These are phyloP conservation scores for Diarsia rubi DNA, from an alignment of 2,888 invertebrate genomes.

Conservation along the genomic window DNA sequence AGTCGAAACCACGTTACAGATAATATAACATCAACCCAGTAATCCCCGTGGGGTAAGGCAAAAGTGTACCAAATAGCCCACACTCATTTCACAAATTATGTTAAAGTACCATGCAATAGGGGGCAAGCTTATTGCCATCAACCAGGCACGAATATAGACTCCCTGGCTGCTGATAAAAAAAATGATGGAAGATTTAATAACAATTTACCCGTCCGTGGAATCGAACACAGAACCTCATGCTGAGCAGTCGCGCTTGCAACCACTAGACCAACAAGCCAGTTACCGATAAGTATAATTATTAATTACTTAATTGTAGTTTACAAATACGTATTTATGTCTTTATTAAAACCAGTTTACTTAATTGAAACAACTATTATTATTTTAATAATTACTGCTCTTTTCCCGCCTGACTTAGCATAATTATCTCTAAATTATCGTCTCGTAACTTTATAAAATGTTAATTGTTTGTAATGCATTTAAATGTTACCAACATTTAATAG, in stretches of 20 bases:
- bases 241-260: neutral
- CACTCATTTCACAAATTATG: too few relatives aligned
- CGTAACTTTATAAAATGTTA: constrained; percentile 19
- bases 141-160: too few relatives aligned
- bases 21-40: neutral
- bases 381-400: constrained; percentile 36
- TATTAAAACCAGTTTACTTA: constrained; percentile 14
- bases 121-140: too few relatives aligned
- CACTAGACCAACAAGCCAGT: neutral
- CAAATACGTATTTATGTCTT: constrained; percentile 16
- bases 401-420: constrained; percentile 27
- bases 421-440: constrained; percentile 37
- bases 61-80: too few relatives aligned
- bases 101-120: too few relatives aligned
- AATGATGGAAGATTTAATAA: neutral
- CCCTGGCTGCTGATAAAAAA: neutral
- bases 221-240: neutral
- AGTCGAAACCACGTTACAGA: neutral
- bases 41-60: neutral
- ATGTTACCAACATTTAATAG: constrained; percentile 24
- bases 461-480: constrained; percentile 18
- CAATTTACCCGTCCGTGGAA: neutral
- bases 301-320: constrained; percentile 4
- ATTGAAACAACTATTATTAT: constrained; percentile 13
- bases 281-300: neutral